Evolutionary conservation across 2,888 invertebrate genomes (phyloP).

Genomic region (Pollenia griseotomentosa): DNA sequence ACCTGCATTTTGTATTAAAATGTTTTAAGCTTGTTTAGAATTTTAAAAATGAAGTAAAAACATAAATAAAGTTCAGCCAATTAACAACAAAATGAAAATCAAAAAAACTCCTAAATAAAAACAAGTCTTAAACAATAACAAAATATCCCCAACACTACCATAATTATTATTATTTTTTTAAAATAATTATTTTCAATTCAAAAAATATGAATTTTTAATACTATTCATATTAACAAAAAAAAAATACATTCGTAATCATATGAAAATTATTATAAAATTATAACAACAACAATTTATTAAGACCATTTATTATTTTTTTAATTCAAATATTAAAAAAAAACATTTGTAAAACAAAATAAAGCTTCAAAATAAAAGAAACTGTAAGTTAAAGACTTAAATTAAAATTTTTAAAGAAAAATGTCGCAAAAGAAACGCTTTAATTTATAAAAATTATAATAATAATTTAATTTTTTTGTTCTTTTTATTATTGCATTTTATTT

Average conservation of each 20-base stretch:
- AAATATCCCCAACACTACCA: slow-evolving; percentile 50
- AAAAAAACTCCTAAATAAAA: slow-evolving; percentile 23
- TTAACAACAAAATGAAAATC: slow-evolving; percentile 41
- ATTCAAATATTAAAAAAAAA: slow-evolving; percentile 40
- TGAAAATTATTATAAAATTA: slow-evolving; percentile 57
- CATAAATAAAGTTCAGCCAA: slow-evolving; percentile 55
- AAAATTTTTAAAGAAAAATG: slow-evolving; percentile 49
- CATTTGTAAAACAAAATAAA: slow-evolving; percentile 45
- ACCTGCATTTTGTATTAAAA: slow-evolving; percentile 39
- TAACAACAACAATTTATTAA: slow-evolving; percentile 54
- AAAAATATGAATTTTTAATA: slow-evolving; percentile 46
- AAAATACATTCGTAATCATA: slow-evolving; percentile 28
- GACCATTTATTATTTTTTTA: slow-evolving; percentile 64
- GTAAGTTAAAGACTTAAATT: slow-evolving; percentile 35
- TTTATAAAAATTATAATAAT: slow-evolving; percentile 54
- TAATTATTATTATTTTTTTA: slow-evolving; percentile 44
- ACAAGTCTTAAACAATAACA: slow-evolving; percentile 41
- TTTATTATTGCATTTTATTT: slow-evolving; percentile 63
- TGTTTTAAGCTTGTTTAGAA: slow-evolving; percentile 50
- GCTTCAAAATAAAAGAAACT: slow-evolving; percentile 36
- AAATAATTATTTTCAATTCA: slow-evolving; percentile 2
- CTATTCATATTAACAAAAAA: slow-evolving; percentile 36
- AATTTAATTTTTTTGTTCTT: slow-evolving; percentile 65
- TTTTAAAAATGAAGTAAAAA: slow-evolving; percentile 22
- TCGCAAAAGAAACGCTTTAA: slow-evolving; percentile 75